Evolutionary conservation across 2,113 vertebrate species (phyloP), one percentile per base, ranked within the genome.

Genomic region (Tenebrosternarchus preto): DNA sequence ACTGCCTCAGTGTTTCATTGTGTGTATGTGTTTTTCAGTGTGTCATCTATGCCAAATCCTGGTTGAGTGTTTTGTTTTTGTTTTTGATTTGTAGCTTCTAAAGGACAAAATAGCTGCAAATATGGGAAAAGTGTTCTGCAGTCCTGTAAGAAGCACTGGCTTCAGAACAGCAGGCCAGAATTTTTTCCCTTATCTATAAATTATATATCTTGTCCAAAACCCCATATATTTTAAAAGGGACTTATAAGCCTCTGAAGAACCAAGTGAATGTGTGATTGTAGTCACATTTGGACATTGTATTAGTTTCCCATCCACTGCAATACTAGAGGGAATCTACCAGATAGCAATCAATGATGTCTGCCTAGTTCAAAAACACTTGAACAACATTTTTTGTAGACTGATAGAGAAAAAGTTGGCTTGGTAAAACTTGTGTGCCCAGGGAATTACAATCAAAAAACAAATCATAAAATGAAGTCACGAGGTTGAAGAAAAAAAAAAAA

Each of bases 151-250:
- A 43, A 43, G 11, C 61, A 31, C 25, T 4, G 8, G 61, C 61
- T 61, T 61, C 11, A 31, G 17, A 64, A 64, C 16, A 27, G 22
- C 9, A 27, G 59, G 20, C 3, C 61, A 27, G 5, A 16, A 27
- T 29, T 31, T 64, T 64, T 64, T 17, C 61, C 29, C 27, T 31
- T 64, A 64, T 64, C 61, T 64, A 27, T 16, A 64, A 66, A 66
- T 19, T 31, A 17, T 1, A 31, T 15, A 24, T 16, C 63, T 12
- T 15, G 2, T 15, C 43, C 43, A 50, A 50, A 12, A 50, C 8
- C 2, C 12, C 43, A 50, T 15, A 12, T 50, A 50, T 50, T 50
- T 12, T 12, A 50, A 50, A 43, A 5, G 61, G 27, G n/a, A n/a
- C 60, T 25, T 25, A 16, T 29, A 1, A 25, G 29, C 61, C 61